These are phyloP conservation scores for Drosophila sucinea DNA, from an alignment of 1,140 invertebrate species.

Conservation along the genomic window DNA sequence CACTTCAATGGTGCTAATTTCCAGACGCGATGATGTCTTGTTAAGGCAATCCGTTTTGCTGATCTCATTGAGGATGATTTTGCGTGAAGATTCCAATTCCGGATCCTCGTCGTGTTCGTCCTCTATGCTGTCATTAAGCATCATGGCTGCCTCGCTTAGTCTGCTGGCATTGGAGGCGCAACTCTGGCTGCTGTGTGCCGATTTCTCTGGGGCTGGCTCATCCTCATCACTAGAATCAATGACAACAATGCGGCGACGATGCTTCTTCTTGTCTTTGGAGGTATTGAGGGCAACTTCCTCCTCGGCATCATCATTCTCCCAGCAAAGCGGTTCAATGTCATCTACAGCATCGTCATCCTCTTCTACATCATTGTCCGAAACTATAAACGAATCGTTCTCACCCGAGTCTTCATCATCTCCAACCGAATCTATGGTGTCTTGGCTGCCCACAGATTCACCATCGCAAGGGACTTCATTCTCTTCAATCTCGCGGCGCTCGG, in stretches of 20 bases:
- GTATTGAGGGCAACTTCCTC: constrained; percentile 16
- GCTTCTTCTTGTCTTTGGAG: constrained; percentile 3
- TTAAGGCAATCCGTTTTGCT: constrained; percentile 57
- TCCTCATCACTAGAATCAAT: constrained; percentile 43
- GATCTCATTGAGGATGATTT: constrained; percentile 31
- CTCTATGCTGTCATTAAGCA: constrained; percentile 13
- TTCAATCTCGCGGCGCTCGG: constrained; percentile 52
- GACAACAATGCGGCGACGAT: constrained; percentile 50
- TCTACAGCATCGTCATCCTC: constrained; percentile 23
- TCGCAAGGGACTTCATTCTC: constrained; percentile 61
- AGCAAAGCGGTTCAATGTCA: constrained; percentile 36
- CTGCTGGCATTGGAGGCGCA: constrained; percentile 39
- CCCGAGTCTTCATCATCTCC: constrained; percentile 33
- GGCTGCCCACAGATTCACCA: constrained; percentile 73
- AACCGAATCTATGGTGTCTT: constrained; percentile 53
- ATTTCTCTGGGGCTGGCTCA: background rate
- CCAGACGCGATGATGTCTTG: constrained; percentile 42
- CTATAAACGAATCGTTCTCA: constrained; percentile 66
- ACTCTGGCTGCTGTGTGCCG: background rate
- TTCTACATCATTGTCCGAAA: constrained; percentile 47
- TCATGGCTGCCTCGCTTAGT: constrained; percentile 48
- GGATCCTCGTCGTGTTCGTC: constrained; percentile 19
- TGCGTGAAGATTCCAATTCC: constrained; percentile 37
- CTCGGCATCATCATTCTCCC: constrained; percentile 37
- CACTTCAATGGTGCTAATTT: constrained; percentile 24